Evolutionary conservation across 2,888 invertebrate species (phyloP).

Genomic region (Leptura quadrifasciata): DNA sequence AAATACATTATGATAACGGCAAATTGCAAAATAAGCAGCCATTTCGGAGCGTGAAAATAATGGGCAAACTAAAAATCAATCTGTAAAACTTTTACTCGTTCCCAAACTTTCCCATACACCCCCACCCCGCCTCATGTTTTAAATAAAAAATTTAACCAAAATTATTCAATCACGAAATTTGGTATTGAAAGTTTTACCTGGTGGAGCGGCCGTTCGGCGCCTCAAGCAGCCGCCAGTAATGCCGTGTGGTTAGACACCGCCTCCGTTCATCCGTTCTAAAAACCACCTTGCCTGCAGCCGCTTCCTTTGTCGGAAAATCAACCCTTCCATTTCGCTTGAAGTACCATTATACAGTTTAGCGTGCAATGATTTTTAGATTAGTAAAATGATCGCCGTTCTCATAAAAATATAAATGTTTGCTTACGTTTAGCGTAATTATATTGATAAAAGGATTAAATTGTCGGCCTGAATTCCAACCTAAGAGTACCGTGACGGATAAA

Average conservation of each 20-base stretch:
- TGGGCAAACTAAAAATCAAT: too few relatives aligned
- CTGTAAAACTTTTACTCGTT: neutral
- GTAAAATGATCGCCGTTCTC: neutral
- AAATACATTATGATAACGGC: too few relatives aligned
- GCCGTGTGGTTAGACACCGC: conserved; percentile 1
- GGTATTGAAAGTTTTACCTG: neutral
- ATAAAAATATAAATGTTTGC: conserved; percentile 1
- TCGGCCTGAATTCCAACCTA: conserved; percentile 3
- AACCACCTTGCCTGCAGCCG: neutral
- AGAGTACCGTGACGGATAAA: conserved; percentile 5
- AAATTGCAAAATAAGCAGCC: too few relatives aligned
- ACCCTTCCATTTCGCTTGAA: neutral
- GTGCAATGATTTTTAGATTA: neutral
- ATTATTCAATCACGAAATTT: neutral
- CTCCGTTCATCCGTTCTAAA: conserved; percentile 4
- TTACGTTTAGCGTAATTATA: conserved; percentile 5
- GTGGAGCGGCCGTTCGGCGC: neutral
- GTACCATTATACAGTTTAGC: neutral
- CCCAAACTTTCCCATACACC: neutral
- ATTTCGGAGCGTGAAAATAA: too few relatives aligned
- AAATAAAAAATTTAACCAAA: neutral
- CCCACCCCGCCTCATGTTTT: too few relatives aligned
- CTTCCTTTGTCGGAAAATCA: neutral
- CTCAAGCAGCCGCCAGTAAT: neutral
- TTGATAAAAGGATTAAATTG: conserved; percentile 15